Conservation (phyloP, 1,140 invertebrate species). For the Drosophila sucinea region DNA sequence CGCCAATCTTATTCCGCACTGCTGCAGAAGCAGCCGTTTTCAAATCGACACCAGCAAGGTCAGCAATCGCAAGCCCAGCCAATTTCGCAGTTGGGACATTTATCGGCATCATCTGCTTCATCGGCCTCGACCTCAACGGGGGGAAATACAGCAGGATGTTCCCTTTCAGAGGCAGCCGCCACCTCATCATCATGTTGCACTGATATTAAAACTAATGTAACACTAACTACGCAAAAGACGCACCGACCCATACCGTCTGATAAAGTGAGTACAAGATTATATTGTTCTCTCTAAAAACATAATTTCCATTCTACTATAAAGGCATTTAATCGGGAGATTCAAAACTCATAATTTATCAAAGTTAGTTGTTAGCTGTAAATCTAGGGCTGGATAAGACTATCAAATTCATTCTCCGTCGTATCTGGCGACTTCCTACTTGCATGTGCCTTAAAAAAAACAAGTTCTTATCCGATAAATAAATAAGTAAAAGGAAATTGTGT, state of each 20-base stretch:
- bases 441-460: too few species aligned
- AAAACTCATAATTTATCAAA: too few species aligned
- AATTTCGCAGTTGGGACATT: conserved; percentile 20
- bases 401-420: too few species aligned
- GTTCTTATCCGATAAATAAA: too few species aligned
- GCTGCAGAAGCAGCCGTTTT: conserved; percentile 30
- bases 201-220: conserved; percentile 44
- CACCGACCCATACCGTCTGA: conserved; percentile 68
- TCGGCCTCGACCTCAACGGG: conserved; percentile 26
- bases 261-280: conserved; percentile 51
- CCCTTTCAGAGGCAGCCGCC: conserved; percentile 35
- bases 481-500: too few species aligned
- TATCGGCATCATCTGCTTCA: conserved; percentile 24
- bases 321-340: too few species aligned
- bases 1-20: conserved; percentile 24
- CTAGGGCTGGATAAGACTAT: too few species aligned
- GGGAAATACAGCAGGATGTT: conserved; percentile 22
- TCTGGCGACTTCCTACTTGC: too few species aligned
- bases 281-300: too few species aligned
- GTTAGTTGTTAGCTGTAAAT: too few species aligned
- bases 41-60: conserved; percentile 16
- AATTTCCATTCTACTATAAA: too few species aligned
- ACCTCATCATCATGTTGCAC: conserved; percentile 35
- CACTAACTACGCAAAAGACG: conserved; percentile 63
- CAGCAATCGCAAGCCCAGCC: conserved; percentile 20